These are phyloP conservation scores for Nixonia krombeini DNA, from an alignment of 1,140 invertebrate species.

Conservation along the genomic window DNA sequence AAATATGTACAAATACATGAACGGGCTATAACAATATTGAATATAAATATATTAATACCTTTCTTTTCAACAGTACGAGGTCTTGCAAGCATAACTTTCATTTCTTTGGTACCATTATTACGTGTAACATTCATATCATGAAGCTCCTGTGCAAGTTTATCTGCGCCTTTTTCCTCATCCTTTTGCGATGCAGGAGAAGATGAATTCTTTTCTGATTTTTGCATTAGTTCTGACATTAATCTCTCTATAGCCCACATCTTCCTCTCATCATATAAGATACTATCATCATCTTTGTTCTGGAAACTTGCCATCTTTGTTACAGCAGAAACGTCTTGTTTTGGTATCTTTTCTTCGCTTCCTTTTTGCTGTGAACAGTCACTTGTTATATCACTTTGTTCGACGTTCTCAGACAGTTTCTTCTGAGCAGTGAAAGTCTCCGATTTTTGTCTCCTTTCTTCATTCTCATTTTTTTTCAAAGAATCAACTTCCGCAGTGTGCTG, in stretches of 20 bases:
- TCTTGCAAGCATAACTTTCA: neutral
- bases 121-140: constrained; percentile 46
- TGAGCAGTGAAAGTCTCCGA: no score
- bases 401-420: no score
- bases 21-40: no score
- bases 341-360: neutral
- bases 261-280: constrained; percentile 56
- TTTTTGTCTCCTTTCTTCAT: no score
- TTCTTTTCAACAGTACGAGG: constrained; percentile 4
- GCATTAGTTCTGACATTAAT: constrained; percentile 58
- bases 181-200: neutral
- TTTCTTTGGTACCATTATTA: constrained; percentile 24
- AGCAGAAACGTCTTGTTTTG: constrained; percentile 5
- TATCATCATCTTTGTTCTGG: constrained; percentile 23
- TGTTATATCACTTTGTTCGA: no score
- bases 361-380: no score
- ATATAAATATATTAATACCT: no score
- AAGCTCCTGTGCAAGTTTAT: constrained; percentile 48
- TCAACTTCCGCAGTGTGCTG: no score
- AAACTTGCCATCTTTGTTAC: constrained; percentile 11
- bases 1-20: no score
- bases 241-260: constrained; percentile 68
- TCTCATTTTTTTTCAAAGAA: no score
- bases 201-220: constrained; percentile 43
- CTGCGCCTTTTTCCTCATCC: constrained; percentile 12